These are phyloP conservation scores for Autographa gamma DNA, from an alignment of 2,888 invertebrate genomes.

Conservation along the genomic window DNA sequence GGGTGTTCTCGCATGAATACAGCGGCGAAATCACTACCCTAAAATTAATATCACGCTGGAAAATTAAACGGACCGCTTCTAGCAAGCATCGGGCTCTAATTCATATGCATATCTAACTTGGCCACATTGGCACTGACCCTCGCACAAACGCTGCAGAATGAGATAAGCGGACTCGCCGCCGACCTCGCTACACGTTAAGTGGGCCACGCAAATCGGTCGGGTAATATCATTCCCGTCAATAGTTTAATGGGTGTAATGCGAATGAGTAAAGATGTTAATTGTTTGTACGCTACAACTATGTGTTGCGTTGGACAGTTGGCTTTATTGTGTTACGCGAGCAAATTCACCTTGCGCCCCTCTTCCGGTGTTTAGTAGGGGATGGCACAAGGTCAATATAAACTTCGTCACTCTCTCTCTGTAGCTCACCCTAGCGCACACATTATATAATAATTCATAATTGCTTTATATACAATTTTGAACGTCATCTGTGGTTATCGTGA, in stretches of 20 bases:
- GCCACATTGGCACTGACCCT: conserved; percentile 73
- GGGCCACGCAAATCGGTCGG: conserved; percentile 66
- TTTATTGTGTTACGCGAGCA: conserved; percentile 63
- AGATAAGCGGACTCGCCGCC: conserved; percentile 59
- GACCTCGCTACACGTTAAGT: conserved; percentile 51
- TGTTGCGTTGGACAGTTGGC: conserved; percentile 56
- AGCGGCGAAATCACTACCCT: conserved; percentile 76
- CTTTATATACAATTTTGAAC: conserved; percentile 54
- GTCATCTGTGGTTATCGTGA: conserved; percentile 59
- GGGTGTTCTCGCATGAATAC: conserved; percentile 69
- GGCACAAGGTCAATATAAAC: conserved; percentile 73
- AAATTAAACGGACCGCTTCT: conserved; percentile 76
- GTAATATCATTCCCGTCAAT: conserved; percentile 65
- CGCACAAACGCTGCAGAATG: conserved; percentile 63
- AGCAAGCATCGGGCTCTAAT: conserved; percentile 61
- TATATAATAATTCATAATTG: conserved; percentile 69
- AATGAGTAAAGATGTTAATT: conserved; percentile 68
- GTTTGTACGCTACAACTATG: conserved; percentile 61
- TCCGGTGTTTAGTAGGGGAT: conserved; percentile 66
- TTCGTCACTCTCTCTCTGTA: conserved; percentile 54
- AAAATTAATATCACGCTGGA: conserved; percentile 79
- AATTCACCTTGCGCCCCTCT: conserved; percentile 73
- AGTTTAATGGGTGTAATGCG: conserved; percentile 65
- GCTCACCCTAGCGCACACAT: conserved; percentile 49
- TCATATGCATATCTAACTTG: conserved; percentile 74